phyloP scores from a whole-genome alignment of 2,797 vertebrate genomes.

The Enteromius trimaculatus region DNA sequence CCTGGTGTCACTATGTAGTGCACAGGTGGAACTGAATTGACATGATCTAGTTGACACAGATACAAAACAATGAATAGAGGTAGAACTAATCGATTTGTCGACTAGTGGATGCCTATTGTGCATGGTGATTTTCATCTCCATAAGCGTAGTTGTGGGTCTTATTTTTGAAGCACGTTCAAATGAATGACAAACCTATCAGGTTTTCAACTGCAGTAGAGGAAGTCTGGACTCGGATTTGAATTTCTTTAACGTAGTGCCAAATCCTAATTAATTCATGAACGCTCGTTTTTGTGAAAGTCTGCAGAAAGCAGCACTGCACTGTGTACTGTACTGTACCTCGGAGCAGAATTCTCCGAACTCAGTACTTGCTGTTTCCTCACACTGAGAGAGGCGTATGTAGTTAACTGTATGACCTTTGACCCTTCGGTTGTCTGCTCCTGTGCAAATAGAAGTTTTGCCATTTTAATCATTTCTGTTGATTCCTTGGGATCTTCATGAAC shows the following conservation, averaged over 20 bases:
- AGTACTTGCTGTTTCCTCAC: not conserved
- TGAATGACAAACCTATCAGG: slow-evolving; percentile 47
- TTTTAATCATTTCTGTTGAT: not conserved
- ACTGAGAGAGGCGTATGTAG: not conserved
- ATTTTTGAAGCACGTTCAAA: slow-evolving; percentile 27
- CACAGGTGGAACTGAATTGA: not conserved
- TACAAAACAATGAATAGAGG: not conserved
- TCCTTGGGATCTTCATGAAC: not conserved
- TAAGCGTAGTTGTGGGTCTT: slow-evolving; percentile 1
- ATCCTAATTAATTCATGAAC: slow-evolving; percentile 62
- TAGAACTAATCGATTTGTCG: not conserved
- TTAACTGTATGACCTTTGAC: not conserved
- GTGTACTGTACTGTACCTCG: slow-evolving; percentile 10
- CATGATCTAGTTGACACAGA: slow-evolving; percentile 1
- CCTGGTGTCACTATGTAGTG: slow-evolving; percentile 9
- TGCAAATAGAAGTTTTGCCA: not conserved
- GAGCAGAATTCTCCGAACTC: not conserved
- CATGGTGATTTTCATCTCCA: not conserved
- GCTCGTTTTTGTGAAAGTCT: slow-evolving; percentile 57
- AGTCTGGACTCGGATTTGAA: slow-evolving; percentile 50
- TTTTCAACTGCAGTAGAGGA: slow-evolving; percentile 38
- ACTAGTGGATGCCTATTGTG: not conserved
- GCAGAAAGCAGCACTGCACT: slow-evolving; percentile 47
- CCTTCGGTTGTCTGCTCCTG: not conserved
- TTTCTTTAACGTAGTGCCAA: slow-evolving; percentile 55